Conservation (phyloP, 2,113 vertebrate genomes). For the Plectropomus leopardus region DNA sequence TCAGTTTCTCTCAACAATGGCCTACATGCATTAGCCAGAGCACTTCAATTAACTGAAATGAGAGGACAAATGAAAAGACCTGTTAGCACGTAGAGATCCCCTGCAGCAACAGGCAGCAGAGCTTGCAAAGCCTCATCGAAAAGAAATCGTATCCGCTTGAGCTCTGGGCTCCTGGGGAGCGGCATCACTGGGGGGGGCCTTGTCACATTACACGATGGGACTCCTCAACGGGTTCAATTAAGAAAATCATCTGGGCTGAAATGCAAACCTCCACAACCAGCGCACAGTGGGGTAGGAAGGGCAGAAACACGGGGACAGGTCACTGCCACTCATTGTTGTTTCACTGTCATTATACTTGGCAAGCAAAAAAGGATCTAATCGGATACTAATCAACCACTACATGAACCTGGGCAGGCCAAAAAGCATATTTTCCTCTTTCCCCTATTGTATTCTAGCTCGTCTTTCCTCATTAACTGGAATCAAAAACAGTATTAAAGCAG, state of each 20-base stretch:
- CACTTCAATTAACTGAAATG: slow-evolving; percentile 77
- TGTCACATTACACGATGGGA: slow-evolving; percentile 68
- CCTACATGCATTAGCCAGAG: slow-evolving; percentile 42
- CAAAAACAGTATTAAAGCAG: background rate
- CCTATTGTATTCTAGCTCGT: background rate
- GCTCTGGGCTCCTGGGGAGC: slow-evolving; percentile 58
- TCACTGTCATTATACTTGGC: slow-evolving; percentile 34
- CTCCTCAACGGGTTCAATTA: slow-evolving; percentile 68
- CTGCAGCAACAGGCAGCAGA: slow-evolving; percentile 45
- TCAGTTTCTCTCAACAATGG: slow-evolving; percentile 32
- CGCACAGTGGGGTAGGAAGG: slow-evolving; percentile 29
- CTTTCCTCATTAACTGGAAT: background rate
- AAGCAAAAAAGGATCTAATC: slow-evolving; percentile 18
- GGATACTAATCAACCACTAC: slow-evolving; percentile 24
- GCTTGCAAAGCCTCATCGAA: slow-evolving; percentile 65
- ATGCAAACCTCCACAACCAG: slow-evolving; percentile 49
- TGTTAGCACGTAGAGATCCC: slow-evolving; percentile 62
- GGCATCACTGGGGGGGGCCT: slow-evolving; percentile 35
- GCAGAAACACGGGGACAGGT: slow-evolving; percentile 20
- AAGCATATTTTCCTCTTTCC: background rate
- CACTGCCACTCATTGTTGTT: slow-evolving; percentile 17
- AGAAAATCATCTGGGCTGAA: slow-evolving; percentile 72
- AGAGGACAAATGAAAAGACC: slow-evolving; percentile 66
- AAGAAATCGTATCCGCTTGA: slow-evolving; percentile 68
- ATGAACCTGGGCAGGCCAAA: slow-evolving; percentile 1